Base-by-base conservation (phyloP, 2,888 invertebrate genomes). In the Lottia gigantea region DNA sequence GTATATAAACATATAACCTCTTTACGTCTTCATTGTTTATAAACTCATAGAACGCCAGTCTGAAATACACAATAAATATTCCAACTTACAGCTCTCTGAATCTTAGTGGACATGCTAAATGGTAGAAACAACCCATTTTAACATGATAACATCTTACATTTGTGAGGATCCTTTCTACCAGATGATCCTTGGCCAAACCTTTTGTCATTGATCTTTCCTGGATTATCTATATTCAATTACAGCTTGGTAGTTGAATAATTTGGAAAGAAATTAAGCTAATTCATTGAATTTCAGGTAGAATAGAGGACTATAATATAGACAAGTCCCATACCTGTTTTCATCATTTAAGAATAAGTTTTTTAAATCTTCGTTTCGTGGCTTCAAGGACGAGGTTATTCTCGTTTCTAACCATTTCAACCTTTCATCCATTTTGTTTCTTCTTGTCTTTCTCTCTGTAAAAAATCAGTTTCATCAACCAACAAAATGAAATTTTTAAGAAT, bases 11-110 rank as follows among this genome's bases (percentile, higher is more conserved):
- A 80, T 87, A 88, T 71, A 88, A 74, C 40, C 82, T 76, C 61
- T 85, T 78, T 6, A 86, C 81, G 82, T 88, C 88, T 80, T 88
- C 88, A 78, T 88, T 88, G 78, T 86, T 86, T 63, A 88, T 80
- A 77, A 88, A 88, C 76, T 87, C 87, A 74, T 87, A 84, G 71
- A 88, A 85, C 8, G 87, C 85, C 66, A 87, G 76, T 74, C 88
- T 88, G 80, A 64, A 82, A 80, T 62, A 40, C 70, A 62, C 71
- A 55, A 66, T 4, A 31, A 31, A 4, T 31, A 31, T 31, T 31
- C 11, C 40, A 40, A 11, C n/a, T n/a, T n/a, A n/a, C n/a, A 40
- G 6, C 7, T 40, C 40, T 40, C 40, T 40, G 40, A 40, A 31
- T 3, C 31, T 31, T 31, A 3, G 31, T 6, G 6, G 31, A 2